Percentiles rank a stretch among this genome's conserved stretches.
phyloP scores from a whole-genome alignment of 2,888 invertebrate genomes.

The Altica lythri region DNA sequence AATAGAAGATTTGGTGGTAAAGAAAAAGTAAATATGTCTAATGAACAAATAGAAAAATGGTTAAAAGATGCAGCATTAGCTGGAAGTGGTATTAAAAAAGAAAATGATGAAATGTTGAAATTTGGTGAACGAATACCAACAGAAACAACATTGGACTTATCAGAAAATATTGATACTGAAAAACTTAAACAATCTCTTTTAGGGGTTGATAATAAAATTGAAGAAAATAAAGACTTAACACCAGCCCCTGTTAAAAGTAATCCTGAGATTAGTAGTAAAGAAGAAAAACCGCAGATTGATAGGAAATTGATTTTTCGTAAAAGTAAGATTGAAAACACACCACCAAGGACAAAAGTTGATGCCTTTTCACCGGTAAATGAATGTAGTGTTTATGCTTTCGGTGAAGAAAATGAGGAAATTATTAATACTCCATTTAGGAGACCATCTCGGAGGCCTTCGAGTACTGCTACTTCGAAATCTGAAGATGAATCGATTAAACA shows the following conservation, averaged over 20 bases:
- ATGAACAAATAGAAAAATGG: conserved; percentile 73
- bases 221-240: conserved; percentile 9
- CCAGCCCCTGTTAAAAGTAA: neutral
- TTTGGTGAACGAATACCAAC: conserved; percentile 52
- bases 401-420: conserved; percentile 66
- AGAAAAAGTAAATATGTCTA: conserved; percentile 71
- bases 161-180: conserved; percentile 39
- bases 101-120: conserved; percentile 53
- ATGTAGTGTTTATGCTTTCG: conserved; percentile 73
- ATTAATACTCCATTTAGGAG: conserved; percentile 65
- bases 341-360: conserved; percentile 58
- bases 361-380: conserved; percentile 73
- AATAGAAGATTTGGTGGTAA: conserved; percentile 59
- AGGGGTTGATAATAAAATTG: neutral
- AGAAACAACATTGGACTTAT: conserved; percentile 44
- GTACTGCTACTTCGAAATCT: conserved; percentile 57
- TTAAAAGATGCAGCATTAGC: conserved; percentile 56
- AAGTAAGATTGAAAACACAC: conserved; percentile 53
- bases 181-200: conserved; percentile 40
- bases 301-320: conserved; percentile 65
- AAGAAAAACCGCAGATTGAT: conserved; percentile 49
- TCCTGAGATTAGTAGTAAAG: too few species aligned
- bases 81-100: conserved; percentile 50
- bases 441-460: conserved; percentile 58
- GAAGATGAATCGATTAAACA: conserved; percentile 56